Evolutionary conservation across 2,888 invertebrate genomes (phyloP), one percentile per base, ranked within the genome.

Genomic region (Harpalus rufipes): DNA sequence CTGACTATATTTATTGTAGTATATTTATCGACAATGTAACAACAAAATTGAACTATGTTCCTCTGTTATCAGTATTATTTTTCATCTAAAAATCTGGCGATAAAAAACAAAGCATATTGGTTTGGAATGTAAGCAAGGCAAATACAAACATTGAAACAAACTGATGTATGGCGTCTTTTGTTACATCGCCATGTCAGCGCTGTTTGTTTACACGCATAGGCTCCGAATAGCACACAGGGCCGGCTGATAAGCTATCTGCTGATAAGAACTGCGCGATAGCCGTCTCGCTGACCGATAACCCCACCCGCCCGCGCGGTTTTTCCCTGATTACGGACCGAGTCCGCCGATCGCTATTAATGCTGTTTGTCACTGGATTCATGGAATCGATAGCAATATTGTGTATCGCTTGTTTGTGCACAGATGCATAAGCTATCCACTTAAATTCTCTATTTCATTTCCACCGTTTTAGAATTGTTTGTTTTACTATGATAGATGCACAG

Each of bases 211-310:
- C 72, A 44, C 41, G 56, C 56, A 32, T 32, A 78, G 56, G 58
- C 32, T 21, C 56, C 78, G 78, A 58, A 58, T 32, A 58, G 56
- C 78, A 32, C 32, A 32, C 32, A 78, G 56, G 78, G 25, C 78
- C 56, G 59, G 78, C 78, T 58, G 78, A 78, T 78, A 78, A 78
- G 78, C 59, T 78, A 78, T 78, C 78, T 32, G 58, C 58, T 78
- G 78, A 78, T 78, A 78, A 78, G 78, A 78, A 59, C 58, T 10
- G n/a, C 76, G 68, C 32, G 68, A 68, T 68, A 68, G 68, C 21
- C 68, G 68, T 74, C 72, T 74, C 41, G 41, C 72, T 74, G 72
- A 74, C 72, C 72, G 72, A 74, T 74, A 74, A 74, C 7, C 32
- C 72, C 18, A 44, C 44, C 68, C 72, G 72, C 72, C 41, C 72